These are phyloP conservation scores for Melieria crassipennis DNA, from an alignment of 2,888 invertebrate genomes.

Conservation along the genomic window DNA sequence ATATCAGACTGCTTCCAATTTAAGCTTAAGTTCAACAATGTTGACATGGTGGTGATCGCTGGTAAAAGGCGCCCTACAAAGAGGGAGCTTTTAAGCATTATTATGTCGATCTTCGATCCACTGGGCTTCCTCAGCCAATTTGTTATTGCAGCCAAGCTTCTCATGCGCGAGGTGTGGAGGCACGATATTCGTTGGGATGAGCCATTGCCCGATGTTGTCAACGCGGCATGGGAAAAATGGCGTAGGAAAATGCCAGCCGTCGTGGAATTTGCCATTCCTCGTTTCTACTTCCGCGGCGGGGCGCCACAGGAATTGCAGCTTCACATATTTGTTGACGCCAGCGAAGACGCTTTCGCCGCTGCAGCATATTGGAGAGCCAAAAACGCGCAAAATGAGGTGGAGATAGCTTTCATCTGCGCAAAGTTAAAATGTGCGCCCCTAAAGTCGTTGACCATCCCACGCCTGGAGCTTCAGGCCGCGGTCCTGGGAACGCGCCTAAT, in stretches of 20 bases:
- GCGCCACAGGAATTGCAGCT: constrained; percentile 10
- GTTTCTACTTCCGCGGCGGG: constrained; percentile 18
- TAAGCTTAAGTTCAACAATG: constrained; percentile 6
- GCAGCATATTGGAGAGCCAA: constrained; percentile 7
- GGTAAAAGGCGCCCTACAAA: background rate
- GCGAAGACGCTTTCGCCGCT: constrained; percentile 10
- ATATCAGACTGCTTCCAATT: constrained; percentile 5
- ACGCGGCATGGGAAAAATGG: constrained; percentile 24
- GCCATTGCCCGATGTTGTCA: constrained; percentile 10
- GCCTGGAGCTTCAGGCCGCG: background rate
- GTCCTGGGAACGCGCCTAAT: constrained; percentile 2
- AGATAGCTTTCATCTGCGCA: background rate
- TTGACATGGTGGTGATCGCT: background rate
- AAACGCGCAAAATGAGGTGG: background rate
- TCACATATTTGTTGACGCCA: constrained; percentile 27
- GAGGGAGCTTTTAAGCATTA: constrained; percentile 16
- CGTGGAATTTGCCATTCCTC: constrained; percentile 11
- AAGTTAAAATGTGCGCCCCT: background rate
- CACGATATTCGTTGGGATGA: constrained; percentile 27
- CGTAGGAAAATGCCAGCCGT: constrained; percentile 16
- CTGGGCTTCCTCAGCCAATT: constrained; percentile 32
- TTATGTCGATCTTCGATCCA: constrained; percentile 32
- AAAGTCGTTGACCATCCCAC: background rate
- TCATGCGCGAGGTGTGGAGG: constrained; percentile 32
- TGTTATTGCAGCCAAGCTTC: constrained; percentile 20